phyloP scores from a whole-genome alignment of 2,113 vertebrate species.

The Platysteira castanea region DNA sequence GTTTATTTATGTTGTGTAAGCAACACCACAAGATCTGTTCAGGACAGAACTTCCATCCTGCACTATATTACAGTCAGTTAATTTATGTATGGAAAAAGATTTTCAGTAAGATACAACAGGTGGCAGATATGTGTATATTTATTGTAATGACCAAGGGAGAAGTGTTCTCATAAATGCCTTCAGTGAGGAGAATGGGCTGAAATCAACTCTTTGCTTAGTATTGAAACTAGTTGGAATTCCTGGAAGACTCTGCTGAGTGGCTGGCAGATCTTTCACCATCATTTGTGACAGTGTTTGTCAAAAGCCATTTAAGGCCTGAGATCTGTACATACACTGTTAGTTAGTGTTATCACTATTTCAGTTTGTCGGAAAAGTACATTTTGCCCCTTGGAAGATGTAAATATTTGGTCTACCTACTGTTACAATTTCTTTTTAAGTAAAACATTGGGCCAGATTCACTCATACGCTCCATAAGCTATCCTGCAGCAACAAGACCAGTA shows the following conservation, averaged over 20 bases:
- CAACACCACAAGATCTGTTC: accelerated
- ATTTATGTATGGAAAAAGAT: not conserved
- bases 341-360: not conserved
- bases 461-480: not conserved
- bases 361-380: not conserved
- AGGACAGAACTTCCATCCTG: not conserved
- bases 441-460: not conserved
- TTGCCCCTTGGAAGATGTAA: not conserved
- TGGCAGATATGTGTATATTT: not conserved
- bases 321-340: not conserved
- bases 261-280: not conserved
- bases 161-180: not conserved
- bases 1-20: not conserved
- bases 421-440: not conserved
- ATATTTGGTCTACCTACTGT: not conserved
- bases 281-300: not conserved
- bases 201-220: not conserved
- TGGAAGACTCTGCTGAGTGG: not conserved
- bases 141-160: not conserved
- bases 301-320: not conserved
- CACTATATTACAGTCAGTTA: not conserved
- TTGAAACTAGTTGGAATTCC: not conserved
- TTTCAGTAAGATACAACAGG: not conserved
- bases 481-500: not conserved
- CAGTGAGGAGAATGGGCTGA: not conserved